Conservation (phyloP, 2,113 vertebrate species). For the Hydrolagus affinis region DNA sequence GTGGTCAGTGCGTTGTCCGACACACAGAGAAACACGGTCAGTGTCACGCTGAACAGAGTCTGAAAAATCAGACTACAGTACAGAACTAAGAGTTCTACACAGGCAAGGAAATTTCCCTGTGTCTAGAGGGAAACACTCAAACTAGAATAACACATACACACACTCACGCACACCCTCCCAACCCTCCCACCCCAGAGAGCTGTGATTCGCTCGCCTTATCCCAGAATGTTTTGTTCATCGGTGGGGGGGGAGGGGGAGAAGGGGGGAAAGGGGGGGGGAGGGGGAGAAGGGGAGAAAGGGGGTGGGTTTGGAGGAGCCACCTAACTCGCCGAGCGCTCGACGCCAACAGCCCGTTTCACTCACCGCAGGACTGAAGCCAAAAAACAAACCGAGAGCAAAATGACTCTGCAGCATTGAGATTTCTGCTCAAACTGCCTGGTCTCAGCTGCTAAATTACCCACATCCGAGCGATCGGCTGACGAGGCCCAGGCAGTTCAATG, state of each 20-base stretch:
- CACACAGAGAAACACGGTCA: too few species aligned
- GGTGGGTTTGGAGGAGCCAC: neutral
- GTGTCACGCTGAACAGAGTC: too few species aligned
- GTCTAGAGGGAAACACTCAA: too few species aligned
- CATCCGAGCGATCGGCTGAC: too few species aligned
- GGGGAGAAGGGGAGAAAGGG: slow-evolving; percentile 36
- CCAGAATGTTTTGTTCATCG: too few species aligned
- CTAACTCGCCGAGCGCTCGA: slow-evolving; percentile 21
- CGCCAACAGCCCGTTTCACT: neutral
- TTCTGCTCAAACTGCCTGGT: slow-evolving; percentile 24
- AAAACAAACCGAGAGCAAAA: too few species aligned
- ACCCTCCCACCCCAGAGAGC: neutral
- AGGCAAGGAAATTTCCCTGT: too few species aligned
- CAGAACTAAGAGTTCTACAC: too few species aligned
- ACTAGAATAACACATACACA: neutral
- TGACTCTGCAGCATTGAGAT: slow-evolving; percentile 21
- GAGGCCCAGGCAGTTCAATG: too few species aligned
- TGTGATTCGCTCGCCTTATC: neutral
- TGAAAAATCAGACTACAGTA: too few species aligned
- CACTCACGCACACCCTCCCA: neutral
- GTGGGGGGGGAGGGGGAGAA: neutral
- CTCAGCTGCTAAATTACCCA: slow-evolving; percentile 38
- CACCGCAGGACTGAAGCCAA: slow-evolving; percentile 14
- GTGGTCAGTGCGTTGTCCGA: too few species aligned
- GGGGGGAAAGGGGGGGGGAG: slow-evolving; percentile 30